Evolutionary conservation across 2,797 vertebrate genomes (phyloP), one percentile per base, ranked within the genome.

Genomic region (Carduelis carduelis): DNA sequence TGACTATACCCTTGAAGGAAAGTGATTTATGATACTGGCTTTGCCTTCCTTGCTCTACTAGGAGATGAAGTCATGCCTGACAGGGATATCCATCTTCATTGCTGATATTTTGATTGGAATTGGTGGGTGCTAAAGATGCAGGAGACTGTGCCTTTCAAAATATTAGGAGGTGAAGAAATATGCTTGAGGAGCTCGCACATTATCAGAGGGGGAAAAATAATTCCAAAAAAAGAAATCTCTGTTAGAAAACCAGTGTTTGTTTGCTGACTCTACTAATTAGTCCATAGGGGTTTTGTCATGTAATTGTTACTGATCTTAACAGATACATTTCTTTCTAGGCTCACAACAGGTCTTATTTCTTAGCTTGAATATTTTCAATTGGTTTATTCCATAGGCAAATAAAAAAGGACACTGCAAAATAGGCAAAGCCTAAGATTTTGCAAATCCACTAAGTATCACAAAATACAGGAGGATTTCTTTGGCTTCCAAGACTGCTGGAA

Each of bases 81-180:
- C 41, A 65, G 14, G 47, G 34, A 61, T 46, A 81, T 96, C 59
- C 39, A 53, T 91, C 88, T 94, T 90, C 71, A 90, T 30, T 85
- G 55, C 77, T 90, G 63, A 32, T 93, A 44, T 79, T 93, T 94
- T 79, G 61, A 49, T 79, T 93, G 66, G 70, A 90, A 84, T 35
- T 72, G 44, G 66, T 86, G 47, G 30, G 74, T 34, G 27, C 66
- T 90, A 81, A 95, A 86, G 65, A 81, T 53, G 46, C 68, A 93
- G 52, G 20, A 95, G 69, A 63, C 0, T 0, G 6, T 87, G 63
- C 41, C 34, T 72, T 91, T 86, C 1, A 1, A 74, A 90, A 84
- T 79, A 94, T 93, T 82, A 77, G 35, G 39, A 91, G 49, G 65
- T 84, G 85, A 94, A 84, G 74, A 95, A 95, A 84, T 66, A 39